Evolutionary conservation across 2,113 vertebrate species (phyloP).

Genomic region (Actenoides hombroni): DNA sequence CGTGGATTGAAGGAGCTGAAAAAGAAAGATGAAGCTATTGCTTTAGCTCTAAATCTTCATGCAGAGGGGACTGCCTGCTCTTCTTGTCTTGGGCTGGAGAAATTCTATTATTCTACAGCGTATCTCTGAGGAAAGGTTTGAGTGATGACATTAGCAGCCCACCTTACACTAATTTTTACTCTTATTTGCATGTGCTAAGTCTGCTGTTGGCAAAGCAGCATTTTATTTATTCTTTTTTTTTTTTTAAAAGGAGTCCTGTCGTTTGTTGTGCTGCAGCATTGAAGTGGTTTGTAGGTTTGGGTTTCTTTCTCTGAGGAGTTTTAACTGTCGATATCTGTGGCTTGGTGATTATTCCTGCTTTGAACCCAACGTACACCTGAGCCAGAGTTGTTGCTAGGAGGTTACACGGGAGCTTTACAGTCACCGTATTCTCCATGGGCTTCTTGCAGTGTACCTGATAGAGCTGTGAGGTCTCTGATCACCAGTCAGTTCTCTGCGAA

Average conservation of each 20-base stretch:
- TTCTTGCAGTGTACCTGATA: neutral
- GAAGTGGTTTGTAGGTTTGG: neutral
- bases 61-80: neutral
- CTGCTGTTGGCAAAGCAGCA: neutral
- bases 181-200: neutral
- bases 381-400: neutral
- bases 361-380: neutral
- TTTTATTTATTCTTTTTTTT: neutral
- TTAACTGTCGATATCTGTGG: neutral
- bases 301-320: neutral
- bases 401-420: neutral
- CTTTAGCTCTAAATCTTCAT: slow-evolving; percentile 8
- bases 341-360: neutral
- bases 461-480: neutral
- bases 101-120: neutral
- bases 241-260: neutral
- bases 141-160: slow-evolving; percentile 20
- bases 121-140: neutral
- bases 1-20: neutral
- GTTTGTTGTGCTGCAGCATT: neutral
- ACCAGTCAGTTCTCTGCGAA: neutral
- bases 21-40: neutral
- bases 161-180: slow-evolving; percentile 5
- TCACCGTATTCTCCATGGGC: neutral
- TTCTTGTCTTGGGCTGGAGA: neutral